Conservation (phyloP, 2,113 vertebrate species). For the Trachemys scripta region DNA sequence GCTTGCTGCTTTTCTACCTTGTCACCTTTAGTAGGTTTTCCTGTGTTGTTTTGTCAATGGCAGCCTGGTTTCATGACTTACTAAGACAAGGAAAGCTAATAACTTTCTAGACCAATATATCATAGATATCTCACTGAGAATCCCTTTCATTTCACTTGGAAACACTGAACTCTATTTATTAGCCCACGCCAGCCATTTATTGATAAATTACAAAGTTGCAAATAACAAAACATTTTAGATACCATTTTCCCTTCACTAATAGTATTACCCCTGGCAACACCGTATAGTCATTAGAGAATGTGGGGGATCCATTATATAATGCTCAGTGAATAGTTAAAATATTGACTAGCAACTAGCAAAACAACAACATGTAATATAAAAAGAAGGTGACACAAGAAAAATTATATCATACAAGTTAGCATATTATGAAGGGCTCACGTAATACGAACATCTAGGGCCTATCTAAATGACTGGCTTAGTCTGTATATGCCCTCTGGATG, state of each 20-base stretch:
- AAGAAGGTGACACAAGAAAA: not conserved
- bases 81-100: not conserved
- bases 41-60: constrained; percentile 19
- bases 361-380: not conserved
- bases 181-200: not conserved
- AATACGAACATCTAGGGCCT: not conserved
- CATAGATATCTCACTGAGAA: not conserved
- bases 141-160: constrained; percentile 3
- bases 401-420: not conserved
- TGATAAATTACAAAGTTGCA: constrained; percentile 5
- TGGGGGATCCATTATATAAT: not conserved
- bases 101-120: not conserved
- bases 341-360: not conserved
- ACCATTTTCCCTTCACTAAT: not conserved
- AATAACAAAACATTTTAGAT: not conserved
- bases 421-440: not conserved
- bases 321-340: not conserved
- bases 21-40: constrained; percentile 37
- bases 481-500: not conserved
- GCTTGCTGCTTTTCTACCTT: constrained; percentile 18
- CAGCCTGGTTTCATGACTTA: not conserved
- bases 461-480: not conserved
- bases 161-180: not conserved
- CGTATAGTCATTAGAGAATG: not conserved
- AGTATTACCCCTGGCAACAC: not conserved